Evolutionary conservation across 2,113 vertebrate species (phyloP).

Genomic region (Aegypius monachus): DNA sequence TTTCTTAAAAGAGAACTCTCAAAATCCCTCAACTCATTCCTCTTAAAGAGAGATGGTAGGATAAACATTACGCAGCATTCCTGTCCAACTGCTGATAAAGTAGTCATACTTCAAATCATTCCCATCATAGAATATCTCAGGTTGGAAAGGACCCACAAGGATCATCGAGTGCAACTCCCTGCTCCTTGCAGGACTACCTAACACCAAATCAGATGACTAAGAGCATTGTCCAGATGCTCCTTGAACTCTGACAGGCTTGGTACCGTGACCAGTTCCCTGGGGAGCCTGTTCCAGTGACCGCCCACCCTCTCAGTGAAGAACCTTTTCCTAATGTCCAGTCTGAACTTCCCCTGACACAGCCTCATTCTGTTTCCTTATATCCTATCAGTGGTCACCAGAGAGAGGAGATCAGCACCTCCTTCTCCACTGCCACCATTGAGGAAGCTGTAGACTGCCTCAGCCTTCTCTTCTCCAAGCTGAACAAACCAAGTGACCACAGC

Average conservation of each 20-base stretch:
- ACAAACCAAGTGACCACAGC: background rate
- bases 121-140: background rate
- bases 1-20: background rate
- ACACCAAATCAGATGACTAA: background rate
- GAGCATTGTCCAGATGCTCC: accelerated
- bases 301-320: background rate
- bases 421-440: background rate
- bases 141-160: background rate
- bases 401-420: background rate
- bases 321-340: background rate
- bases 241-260: background rate
- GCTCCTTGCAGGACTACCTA: background rate
- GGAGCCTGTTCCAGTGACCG: background rate
- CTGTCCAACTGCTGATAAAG: background rate
- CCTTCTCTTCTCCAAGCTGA: background rate
- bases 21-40: background rate
- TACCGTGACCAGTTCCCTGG: background rate
- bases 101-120: background rate
- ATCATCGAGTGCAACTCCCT: background rate
- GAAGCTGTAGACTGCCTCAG: background rate
- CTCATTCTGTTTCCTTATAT: background rate
- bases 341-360: background rate
- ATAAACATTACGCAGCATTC: background rate
- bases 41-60: background rate
- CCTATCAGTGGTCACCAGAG: background rate